Evolutionary conservation across 2,113 vertebrate genomes (phyloP), one percentile per base, ranked within the genome.

Genomic region (Puntigrus tetrazona): DNA sequence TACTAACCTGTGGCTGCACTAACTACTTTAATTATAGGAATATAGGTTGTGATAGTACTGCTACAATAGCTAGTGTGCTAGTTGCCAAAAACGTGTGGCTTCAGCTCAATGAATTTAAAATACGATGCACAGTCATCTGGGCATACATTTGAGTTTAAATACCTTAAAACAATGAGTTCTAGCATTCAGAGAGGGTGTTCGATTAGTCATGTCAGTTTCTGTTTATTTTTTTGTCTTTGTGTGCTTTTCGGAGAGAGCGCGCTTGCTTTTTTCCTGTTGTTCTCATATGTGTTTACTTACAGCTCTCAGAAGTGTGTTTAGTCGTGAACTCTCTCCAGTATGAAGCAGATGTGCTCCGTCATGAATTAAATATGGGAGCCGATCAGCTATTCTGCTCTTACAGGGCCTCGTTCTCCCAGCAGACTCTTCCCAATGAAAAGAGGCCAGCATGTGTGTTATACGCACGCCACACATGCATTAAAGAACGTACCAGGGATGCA

Each of bases 351-450:
- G 91, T 92, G 91, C 92, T 89, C 87, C 81, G 83, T 94, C 91
- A 93, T 94, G 93, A 95, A 94, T 95, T 93, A 93, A 93, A 95
- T 92, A 94, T 94, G 86, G 87, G 61, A 77, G 78, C 88, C 86
- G 90, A 91, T 94, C 81, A 84, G 89, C 90, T 90, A 85, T 89
- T 94, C 94, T 87, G 86, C 86, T 92, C 57, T 89, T 89, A 90
- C 86, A 87, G 85, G 88, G 88, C 92, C 90, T 92, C 89, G 93
- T 69, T 70, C 43, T 36, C 63, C 55, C 38, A 91, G 91, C 78
- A 92, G 88, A 87, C 47, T 52, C 90, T 82, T 93, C 86, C 86
- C 89, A 92, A 91, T 91, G 84, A 86, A 90, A 92, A 75, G 43
- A 90, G 82, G n/a, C 88, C 85, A 84, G 86, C 87, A 29, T 85